Percentiles rank a stretch among this genome's conserved stretches.
Evolutionary conservation across 1,140 invertebrate species (phyloP).

Genomic region (Lasioglossum baleicum): DNA sequence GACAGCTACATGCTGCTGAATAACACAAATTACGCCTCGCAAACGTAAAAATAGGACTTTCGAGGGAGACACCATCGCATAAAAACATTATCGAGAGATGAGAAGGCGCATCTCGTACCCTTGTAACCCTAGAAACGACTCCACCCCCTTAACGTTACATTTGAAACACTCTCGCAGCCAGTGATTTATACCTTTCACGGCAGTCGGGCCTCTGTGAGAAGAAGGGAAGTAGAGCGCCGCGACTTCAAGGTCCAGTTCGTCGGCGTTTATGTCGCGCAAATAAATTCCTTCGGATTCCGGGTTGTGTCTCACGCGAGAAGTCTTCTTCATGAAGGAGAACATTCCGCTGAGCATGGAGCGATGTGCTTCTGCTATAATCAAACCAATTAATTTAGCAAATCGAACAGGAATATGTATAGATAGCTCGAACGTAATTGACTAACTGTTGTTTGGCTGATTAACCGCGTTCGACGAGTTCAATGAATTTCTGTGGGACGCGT

Average conservation of each 20-base stretch:
- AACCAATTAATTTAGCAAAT: conserved; percentile 67
- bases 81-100: no score
- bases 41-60: no score
- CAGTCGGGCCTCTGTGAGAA: conserved; percentile 72
- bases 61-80: no score
- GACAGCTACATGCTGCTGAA: no score
- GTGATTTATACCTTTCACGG: conserved; percentile 69
- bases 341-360: conserved; percentile 92
- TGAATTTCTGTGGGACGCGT: conserved; percentile 68
- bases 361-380: conserved; percentile 81
- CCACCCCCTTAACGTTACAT: background rate
- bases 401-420: conserved; percentile 31
- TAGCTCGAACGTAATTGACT: conserved; percentile 42
- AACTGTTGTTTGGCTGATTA: conserved; percentile 69
- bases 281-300: conserved; percentile 92
- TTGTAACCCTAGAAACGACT: no score
- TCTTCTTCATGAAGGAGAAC: conserved; percentile 95
- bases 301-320: conserved; percentile 85
- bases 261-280: conserved; percentile 93
- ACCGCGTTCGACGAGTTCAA: conserved; percentile 61
- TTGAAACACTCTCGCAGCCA: background rate
- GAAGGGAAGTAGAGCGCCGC: conserved; percentile 93
- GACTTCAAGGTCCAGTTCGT: conserved; percentile 93
- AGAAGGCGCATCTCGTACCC: no score
- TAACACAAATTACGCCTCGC: no score